Base-by-base conservation (phyloP, 92 coral and sea anemone species). In the Parazoanthus darwini region DNA sequence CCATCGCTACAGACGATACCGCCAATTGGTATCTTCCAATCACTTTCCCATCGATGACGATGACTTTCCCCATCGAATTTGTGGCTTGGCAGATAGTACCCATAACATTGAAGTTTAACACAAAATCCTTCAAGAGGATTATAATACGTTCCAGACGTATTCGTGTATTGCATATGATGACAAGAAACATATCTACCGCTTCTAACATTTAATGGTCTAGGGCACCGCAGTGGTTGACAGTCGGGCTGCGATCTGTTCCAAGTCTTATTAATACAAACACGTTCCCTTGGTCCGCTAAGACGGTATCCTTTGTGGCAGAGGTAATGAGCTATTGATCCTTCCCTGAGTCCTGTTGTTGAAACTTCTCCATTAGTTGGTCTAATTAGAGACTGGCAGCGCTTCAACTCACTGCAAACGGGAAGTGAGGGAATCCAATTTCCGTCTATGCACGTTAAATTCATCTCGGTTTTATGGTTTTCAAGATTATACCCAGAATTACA, bases 231-330 rank as follows among this genome's bases (percentile, higher is more conserved):
- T 0, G 70, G 70, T 6, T 63, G n/a, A 63, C 70, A 63, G 8
- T 20, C 70, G 26, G 70, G 70, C 22, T 0, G n/a, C 22, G 70
- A 3, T 63, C 26, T 14, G 5, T 63, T 1, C 70, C 70, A 63
- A 23, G 11, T 63, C 25, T 63, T 4, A 7, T 63, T 63, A 63
- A 63, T 25, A 63, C 68, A 63, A 22, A 22, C 6, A 0, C 70
- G 36, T 22, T 81, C 39, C 66, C 42, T 81, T 68, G 66, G 14
- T 33, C 67, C 70, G 4, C 66, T 23, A 16, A 39, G 58, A 38
- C 29, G 68, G 22, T 81, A 44, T 51, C 85, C 85, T 51, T 81
- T 81, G 70, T 56, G 85, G 22, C 85, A 81, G 70, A 81, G 50
- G 22, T 81, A 81, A 22, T 63, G 68, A 63, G 68, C 68, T 63